Evolutionary conservation across 2,113 vertebrate genomes (phyloP), one percentile per base, ranked within the genome.

Genomic region (Semnornis frantzii): DNA sequence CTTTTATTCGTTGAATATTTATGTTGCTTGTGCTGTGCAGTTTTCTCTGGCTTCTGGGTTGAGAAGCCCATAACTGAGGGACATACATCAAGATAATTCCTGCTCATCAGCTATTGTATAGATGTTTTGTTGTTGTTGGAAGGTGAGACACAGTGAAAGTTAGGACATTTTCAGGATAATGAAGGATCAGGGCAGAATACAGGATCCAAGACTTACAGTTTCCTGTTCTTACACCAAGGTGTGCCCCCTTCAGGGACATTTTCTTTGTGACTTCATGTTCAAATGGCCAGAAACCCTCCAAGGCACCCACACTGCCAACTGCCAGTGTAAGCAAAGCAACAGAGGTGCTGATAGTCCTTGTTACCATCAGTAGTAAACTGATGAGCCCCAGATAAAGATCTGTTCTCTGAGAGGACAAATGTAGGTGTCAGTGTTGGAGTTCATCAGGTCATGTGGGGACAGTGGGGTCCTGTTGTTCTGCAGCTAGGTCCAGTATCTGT

Each of bases 381-480:
- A 46, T 48, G 46, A 89, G 42, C 50, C 50, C 50, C 24, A 64
- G 66, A 28, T 21, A 33, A 33, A 81, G 8, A 54, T 77, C 15
- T 11, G 4, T 16, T 54, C 4, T 31, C 37, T 39, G 28, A 37
- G 42, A 81, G 23, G 64, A 6, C 10, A 66, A 82, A 48, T 15
- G 18, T 15, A 27, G 23, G 48, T 87, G 59, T 62, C 42, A 55
- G 8, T 52, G 28, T 33, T 50, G 50, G 57, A 17, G 15, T 73
- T 55, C 31, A 46, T 25, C 4, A 3, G 25, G 9, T 55, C 46
- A 37, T 63, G 52, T 1, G 3, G 59, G 0, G 14, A 14, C 31
- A 71, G 24, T 28, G 12, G 14, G 11, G 3, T 60, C 27, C 57
- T 5, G 1, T 62, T 3, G 0, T 60, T 31, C 31, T 59, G 21